Base-by-base conservation (phyloP, 2,888 invertebrate species). In the Xanthorhoe spadicearia region DNA sequence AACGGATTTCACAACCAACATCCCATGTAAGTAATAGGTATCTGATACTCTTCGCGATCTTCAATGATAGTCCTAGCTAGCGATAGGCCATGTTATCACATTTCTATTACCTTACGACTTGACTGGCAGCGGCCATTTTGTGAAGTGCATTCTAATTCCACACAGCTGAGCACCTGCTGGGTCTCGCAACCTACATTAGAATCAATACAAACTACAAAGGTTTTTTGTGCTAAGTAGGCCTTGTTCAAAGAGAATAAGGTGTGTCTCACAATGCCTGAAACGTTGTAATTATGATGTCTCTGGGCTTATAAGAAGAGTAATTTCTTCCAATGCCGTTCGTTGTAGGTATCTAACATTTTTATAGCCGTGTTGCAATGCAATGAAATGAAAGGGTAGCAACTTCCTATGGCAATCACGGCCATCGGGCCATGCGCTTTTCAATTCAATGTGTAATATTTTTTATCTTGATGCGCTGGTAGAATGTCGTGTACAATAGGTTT, bases 1-100 rank as follows among this genome's bases (percentile, higher is more conserved):
- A 93, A 92, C 90, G 90, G 90, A 77, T 93, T 92, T 77, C 92
- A 90, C 74, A 92, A 92, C 79, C 93, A 93, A 82, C 93, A 93
- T 81, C 93, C 91, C 52, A 92, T 93, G 93, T 93, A 86, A 89
- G 69, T 69, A 38, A 56, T 52, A 55, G 17, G n/a, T n/a, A 46
- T n/a, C n/a, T n/a, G n/a, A 5, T 53, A 51, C 13, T 43, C 46
- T 53, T 46, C 17, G 54, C 2, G 17, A 38, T 48, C 9, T 54
- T 52, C 35, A 23, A 18, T 55, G 19, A 13, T 10, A 3, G 19
- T 32, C 1, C 15, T 43, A 7, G 7, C 49, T 9, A 35, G 3
- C 38, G 23, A 48, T 13, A 19, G n/a, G 23, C 43, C 51, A 60
- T 62, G 59, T n/a, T 59, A 70, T 61, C 69, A 65, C 62, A 69